Conservation (phyloP, 2,797 vertebrate genomes). For the Chloroceryle inda region DNA sequence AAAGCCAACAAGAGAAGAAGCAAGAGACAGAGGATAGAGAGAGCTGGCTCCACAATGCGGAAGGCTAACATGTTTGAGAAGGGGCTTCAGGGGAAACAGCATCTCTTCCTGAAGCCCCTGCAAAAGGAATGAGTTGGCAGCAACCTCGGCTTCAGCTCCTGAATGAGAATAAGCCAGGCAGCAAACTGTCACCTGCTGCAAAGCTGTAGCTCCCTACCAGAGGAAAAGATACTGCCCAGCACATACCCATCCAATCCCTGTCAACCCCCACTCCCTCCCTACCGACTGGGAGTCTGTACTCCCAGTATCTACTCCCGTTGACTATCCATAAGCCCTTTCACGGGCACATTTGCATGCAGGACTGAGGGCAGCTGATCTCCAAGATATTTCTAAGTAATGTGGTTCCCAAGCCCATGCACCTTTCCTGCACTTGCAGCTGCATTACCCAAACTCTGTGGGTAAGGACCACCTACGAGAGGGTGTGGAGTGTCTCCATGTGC, state of each 20-base stretch:
- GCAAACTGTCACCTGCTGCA: not conserved
- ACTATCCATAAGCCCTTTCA: accelerated
- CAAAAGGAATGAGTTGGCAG: not conserved
- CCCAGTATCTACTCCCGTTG: accelerated
- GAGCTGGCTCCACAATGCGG: not conserved
- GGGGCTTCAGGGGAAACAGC: not conserved
- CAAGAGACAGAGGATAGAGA: not conserved
- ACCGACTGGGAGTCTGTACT: not conserved
- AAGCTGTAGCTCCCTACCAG: not conserved
- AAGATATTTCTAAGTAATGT: accelerated
- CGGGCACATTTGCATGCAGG: accelerated
- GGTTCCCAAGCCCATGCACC: not conserved
- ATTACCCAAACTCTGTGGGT: not conserved
- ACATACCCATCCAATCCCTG: accelerated
- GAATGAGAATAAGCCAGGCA: slow-evolving; percentile 41
- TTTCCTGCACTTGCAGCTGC: accelerated
- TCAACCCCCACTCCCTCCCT: not conserved
- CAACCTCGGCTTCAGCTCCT: not conserved
- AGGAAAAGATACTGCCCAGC: not conserved
- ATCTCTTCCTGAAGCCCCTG: slow-evolving; percentile 7
- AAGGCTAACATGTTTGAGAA: not conserved
- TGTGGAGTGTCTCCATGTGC: not conserved
- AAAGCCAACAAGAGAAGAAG: slow-evolving; percentile 4
- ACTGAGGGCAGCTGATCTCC: not conserved
- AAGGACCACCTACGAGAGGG: not conserved